phyloP scores from a whole-genome alignment of 2,797 vertebrate species.

The Pipistrellus nathusii region DNA sequence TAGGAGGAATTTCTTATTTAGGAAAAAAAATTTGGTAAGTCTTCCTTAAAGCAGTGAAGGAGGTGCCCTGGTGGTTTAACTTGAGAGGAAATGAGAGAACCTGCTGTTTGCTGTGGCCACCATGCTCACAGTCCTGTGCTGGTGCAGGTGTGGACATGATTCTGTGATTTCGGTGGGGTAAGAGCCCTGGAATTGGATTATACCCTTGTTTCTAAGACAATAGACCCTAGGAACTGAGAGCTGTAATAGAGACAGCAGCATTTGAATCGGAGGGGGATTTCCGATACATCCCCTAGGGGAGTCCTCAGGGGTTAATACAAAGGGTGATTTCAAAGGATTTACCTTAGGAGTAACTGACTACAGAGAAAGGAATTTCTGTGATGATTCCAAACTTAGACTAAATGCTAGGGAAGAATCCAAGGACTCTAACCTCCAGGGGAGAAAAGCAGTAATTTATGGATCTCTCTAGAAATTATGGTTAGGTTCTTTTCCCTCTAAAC shows the following conservation, averaged over 20 bases:
- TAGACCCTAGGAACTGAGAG: conserved; percentile 41
- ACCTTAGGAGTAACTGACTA: not conserved
- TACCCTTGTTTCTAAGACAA: conserved; percentile 27
- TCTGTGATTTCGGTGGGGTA: not conserved
- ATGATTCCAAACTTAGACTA: conserved; percentile 67
- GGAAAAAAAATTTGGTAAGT: not conserved
- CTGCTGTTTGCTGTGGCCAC: not conserved
- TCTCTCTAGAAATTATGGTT: conserved; percentile 87
- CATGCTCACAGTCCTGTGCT: not conserved
- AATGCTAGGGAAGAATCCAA: conserved; percentile 69
- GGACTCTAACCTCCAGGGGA: conserved; percentile 78
- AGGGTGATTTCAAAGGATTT: conserved; percentile 76
- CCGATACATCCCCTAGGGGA: not conserved
- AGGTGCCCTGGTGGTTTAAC: not conserved
- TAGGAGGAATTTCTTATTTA: conserved; percentile 6
- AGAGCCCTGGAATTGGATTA: not conserved
- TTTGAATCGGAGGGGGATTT: not conserved
- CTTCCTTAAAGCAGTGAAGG: conserved; percentile 14
- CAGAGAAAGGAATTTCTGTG: conserved; percentile 58
- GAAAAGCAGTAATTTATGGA: conserved; percentile 88
- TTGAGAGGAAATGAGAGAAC: not conserved
- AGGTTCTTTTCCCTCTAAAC: conserved; percentile 85
- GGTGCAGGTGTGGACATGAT: not conserved
- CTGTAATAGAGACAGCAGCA: conserved; percentile 2
- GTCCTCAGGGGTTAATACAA: conserved; percentile 54